Percentiles rank a stretch among this genome's conserved stretches.
phyloP scores from a whole-genome alignment of 2,797 vertebrate genomes.

The Sebastes matsubarae region DNA sequence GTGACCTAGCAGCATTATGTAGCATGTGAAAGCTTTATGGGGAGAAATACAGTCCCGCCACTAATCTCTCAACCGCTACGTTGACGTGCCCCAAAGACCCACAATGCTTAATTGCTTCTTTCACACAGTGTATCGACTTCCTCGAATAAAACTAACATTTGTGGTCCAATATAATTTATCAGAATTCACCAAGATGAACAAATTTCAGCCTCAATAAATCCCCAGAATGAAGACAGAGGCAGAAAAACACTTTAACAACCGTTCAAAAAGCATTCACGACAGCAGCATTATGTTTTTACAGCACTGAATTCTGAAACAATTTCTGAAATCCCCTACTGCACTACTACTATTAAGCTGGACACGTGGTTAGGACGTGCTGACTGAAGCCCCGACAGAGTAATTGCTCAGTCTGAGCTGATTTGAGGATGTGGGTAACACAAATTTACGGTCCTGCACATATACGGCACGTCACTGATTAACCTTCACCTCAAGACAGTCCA shows the following conservation, averaged over 20 bases:
- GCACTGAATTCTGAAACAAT: conserved; percentile 23
- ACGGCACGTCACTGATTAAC: conserved; percentile 4
- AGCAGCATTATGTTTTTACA: conserved; percentile 11
- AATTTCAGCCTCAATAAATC: conserved; percentile 30
- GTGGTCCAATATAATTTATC: conserved; percentile 22
- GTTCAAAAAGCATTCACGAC: conserved; percentile 1
- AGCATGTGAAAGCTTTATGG: conserved; percentile 31
- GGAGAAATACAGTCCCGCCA: conserved; percentile 28
- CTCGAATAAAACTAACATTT: conserved; percentile 52
- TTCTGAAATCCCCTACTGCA: conserved; percentile 31
- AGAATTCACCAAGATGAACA: conserved; percentile 37
- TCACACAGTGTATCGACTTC: conserved; percentile 47
- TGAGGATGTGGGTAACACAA: conserved; percentile 19
- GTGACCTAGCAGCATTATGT: conserved; percentile 14
- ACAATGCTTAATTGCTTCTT: conserved; percentile 57
- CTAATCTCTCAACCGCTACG: conserved; percentile 42
- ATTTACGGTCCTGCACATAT: conserved; percentile 2
- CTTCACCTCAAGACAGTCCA: neutral
- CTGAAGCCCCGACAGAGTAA: conserved; percentile 14
- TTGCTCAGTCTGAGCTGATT: conserved; percentile 13
- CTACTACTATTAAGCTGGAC: neutral
- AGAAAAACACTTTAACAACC: conserved; percentile 20
- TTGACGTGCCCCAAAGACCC: conserved; percentile 40
- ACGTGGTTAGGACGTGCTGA: conserved; percentile 26
- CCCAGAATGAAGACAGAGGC: neutral